Base-by-base conservation (phyloP, 1,140 invertebrate species). In the Protaetia brevitarsis region DNA sequence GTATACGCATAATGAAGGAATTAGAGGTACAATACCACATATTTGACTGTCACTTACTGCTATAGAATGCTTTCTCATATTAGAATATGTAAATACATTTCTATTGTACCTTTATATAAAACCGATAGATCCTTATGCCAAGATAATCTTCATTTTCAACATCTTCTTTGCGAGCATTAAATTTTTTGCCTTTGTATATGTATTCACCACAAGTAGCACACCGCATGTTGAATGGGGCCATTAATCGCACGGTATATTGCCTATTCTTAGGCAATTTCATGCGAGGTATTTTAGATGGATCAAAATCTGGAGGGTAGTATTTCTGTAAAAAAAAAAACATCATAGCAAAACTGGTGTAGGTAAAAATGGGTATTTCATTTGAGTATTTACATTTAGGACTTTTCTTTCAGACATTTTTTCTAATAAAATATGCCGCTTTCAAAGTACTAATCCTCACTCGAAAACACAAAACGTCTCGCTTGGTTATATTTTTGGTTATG, bases 301-400 rank as follows among this genome's bases (percentile, higher is more conserved):
- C 98, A 80, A 99, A 99, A 86, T 99, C 97, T 75, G 98, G 97
- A 0, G 98, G 98, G 84, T 99, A 99, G 79, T 99, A 99, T 96
- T 99, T 99, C 93, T 98, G 77, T 84, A 74, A 72, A 64, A 67
- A 58, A 37, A 26, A 60, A 41, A 65, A 34, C 67, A 59, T 65
- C 4, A 31, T 28, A 34, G 57, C 19, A 69, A 65, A 41, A 37
- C 56, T 58, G 37, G 11, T 68, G 65, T 62, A 7, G 66, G 63
- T 64, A 67, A 63, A 41, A 63, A 72, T 65, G n/a, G 29, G 28
- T 6, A 51, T 13, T 1, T 16, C 27, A 45, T 62, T 13, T 41
- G 51, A 56, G 56, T 79, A 90, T 89, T 90, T 86, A 93, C 91
- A 74, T 95, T 95, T 79, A 95, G 85, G 66, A 95, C 93, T 88